These are phyloP conservation scores for Mercenaria mercenaria DNA, from an alignment of 1,140 invertebrate species.

Conservation along the genomic window DNA sequence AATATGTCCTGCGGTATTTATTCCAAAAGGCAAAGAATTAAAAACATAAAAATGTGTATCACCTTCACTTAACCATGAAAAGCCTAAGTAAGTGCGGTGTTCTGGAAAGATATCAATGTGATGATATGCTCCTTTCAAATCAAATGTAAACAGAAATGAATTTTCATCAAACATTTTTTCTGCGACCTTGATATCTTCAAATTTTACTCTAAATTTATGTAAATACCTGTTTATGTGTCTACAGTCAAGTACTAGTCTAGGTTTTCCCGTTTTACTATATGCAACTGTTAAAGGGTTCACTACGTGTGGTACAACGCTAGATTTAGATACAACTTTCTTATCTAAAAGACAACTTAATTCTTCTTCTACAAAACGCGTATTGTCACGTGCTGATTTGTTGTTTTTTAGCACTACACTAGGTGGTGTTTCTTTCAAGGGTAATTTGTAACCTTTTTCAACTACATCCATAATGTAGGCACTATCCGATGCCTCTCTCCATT, in stretches of 20 bases:
- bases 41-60: too few relatives aligned
- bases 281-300: slow-evolving; percentile 23
- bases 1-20: too few relatives aligned
- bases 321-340: neutral
- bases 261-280: slow-evolving; percentile 3
- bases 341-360: neutral
- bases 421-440: neutral
- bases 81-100: too few relatives aligned
- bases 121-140: too few relatives aligned
- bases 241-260: slow-evolving; percentile 22
- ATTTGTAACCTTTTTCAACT: neutral
- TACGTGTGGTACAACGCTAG: neutral
- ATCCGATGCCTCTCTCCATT: neutral
- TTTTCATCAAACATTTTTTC: too few relatives aligned
- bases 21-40: too few relatives aligned
- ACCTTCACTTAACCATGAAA: too few relatives aligned
- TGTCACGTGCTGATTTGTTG: slow-evolving; percentile 19
- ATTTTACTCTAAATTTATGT: too few relatives aligned
- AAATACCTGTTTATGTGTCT: too few relatives aligned
- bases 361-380: slow-evolving; percentile 10
- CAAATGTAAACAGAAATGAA: too few relatives aligned
- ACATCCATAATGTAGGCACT: neutral
- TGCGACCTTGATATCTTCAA: too few relatives aligned
- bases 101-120: too few relatives aligned
- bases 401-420: neutral